These are phyloP conservation scores for Eurois occulta DNA, from an alignment of 2,888 invertebrate species.

Conservation along the genomic window DNA sequence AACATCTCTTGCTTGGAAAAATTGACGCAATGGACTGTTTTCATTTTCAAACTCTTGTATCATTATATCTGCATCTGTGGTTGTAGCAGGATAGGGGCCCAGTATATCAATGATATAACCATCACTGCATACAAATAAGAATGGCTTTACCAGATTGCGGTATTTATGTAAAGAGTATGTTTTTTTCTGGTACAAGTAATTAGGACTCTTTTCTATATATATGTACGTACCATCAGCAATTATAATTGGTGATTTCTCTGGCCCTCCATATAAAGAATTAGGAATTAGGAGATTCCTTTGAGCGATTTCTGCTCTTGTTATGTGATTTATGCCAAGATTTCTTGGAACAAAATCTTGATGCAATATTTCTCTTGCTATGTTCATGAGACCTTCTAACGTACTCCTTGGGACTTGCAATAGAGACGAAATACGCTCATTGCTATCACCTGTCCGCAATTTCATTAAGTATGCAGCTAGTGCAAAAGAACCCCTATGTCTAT, in stretches of 20 bases:
- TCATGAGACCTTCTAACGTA: too few relatives aligned
- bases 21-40: not conserved
- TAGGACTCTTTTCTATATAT: not conserved
- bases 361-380: too few relatives aligned
- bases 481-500: not conserved
- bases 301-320: too few relatives aligned
- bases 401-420: too few relatives aligned
- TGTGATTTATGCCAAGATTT: too few relatives aligned
- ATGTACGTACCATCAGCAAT: not conserved
- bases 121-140: constrained; percentile 10
- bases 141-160: constrained; percentile 16
- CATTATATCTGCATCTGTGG: not conserved
- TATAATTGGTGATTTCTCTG: not conserved
- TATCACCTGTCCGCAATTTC: too few relatives aligned
- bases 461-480: too few relatives aligned
- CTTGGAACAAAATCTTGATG: too few relatives aligned
- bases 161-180: constrained; percentile 15
- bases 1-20: not conserved
- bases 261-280: not conserved
- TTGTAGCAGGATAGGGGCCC: constrained; percentile 6
- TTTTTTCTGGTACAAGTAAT: constrained; percentile 16
- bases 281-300: too few relatives aligned
- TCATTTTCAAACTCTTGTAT: not conserved
- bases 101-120: not conserved
- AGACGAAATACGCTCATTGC: too few relatives aligned